Percentiles rank a stretch among this genome's conserved stretches.
These are phyloP conservation scores for Hemaris fuciformis DNA, from an alignment of 2,888 invertebrate genomes.

Conservation along the genomic window DNA sequence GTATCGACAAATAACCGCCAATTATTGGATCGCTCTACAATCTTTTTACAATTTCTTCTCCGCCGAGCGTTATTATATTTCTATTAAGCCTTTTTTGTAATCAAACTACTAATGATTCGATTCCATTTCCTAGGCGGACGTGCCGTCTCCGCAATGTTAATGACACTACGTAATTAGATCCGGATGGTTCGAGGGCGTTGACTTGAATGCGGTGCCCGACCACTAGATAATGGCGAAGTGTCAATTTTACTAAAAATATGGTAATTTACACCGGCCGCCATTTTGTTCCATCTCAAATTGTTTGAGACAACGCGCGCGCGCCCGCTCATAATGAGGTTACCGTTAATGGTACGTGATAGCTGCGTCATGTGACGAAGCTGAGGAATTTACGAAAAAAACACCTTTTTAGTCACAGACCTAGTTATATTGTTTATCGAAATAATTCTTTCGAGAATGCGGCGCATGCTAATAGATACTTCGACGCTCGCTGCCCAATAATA, in stretches of 20 bases:
- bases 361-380: neutral
- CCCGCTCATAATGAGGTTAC: slow-evolving; percentile 32
- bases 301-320: slow-evolving; percentile 34
- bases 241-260: slow-evolving; percentile 77
- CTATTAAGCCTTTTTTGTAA: slow-evolving; percentile 82
- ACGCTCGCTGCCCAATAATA: neutral
- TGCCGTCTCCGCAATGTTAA: slow-evolving; percentile 78
- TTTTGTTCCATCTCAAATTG: slow-evolving; percentile 47
- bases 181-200: slow-evolving; percentile 79
- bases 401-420: neutral
- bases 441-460: neutral
- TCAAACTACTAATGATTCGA: slow-evolving; percentile 82
- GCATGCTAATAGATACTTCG: neutral
- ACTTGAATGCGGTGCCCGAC: slow-evolving; percentile 68
- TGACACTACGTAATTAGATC: slow-evolving; percentile 80
- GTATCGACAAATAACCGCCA: slow-evolving; percentile 81
- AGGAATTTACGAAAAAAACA: neutral
- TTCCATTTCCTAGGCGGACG: slow-evolving; percentile 82
- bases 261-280: slow-evolving; percentile 63
- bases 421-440: slow-evolving; percentile 5
- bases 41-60: slow-evolving; percentile 82
- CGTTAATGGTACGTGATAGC: slow-evolving; percentile 23
- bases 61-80: slow-evolving; percentile 79
- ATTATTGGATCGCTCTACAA: slow-evolving; percentile 81
- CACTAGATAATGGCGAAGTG: slow-evolving; percentile 71